These are phyloP conservation scores for Oedothorax gibbosus DNA, from an alignment of 1,140 invertebrate species.

Conservation along the genomic window DNA sequence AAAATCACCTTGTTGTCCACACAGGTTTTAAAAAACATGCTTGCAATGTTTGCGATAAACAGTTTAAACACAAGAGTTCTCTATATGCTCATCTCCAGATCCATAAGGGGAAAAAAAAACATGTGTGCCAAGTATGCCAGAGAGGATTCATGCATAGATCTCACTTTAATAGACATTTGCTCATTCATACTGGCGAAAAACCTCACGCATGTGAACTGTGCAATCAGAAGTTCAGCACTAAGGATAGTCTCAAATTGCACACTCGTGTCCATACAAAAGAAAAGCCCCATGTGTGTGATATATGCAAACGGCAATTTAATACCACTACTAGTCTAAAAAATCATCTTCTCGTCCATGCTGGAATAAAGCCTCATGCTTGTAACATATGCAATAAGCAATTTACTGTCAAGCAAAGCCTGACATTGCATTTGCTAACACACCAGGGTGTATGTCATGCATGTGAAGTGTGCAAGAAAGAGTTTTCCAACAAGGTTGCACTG, in stretches of 20 bases:
- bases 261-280: not conserved
- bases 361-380: no score
- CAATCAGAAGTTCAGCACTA: not conserved
- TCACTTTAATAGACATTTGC: not conserved
- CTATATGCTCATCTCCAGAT: not conserved
- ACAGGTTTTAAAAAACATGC: not conserved
- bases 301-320: no score
- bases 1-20: not conserved
- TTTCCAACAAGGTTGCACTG: not conserved
- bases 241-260: not conserved
- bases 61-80: not conserved
- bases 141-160: not conserved
- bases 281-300: not conserved
- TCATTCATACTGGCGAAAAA: not conserved
- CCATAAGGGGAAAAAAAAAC: not conserved
- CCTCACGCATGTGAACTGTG: not conserved
- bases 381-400: no score
- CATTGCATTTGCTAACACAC: no score
- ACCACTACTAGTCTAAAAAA: no score
- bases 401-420: no score
- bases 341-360: no score
- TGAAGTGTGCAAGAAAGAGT: not conserved
- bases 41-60: not conserved
- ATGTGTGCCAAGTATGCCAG: not conserved
- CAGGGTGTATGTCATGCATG: not conserved